Percentiles rank a stretch among this genome's conserved stretches.
phyloP scores from a whole-genome alignment of 2,888 invertebrate species.

The Campoplex capitator region DNA sequence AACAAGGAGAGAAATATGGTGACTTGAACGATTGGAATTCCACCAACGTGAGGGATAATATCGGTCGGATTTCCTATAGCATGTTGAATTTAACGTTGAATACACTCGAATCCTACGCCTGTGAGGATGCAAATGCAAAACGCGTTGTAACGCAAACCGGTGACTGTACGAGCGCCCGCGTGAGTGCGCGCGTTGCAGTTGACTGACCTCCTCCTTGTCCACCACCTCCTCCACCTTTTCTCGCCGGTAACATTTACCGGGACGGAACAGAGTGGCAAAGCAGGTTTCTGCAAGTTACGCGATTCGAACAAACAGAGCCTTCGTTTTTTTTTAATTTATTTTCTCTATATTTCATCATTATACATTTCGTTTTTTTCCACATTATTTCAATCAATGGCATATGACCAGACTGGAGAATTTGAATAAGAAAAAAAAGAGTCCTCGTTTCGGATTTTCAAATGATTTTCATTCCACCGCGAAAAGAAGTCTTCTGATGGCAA shows the following conservation, averaged over 20 bases:
- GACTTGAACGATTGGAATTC: conserved; percentile 42
- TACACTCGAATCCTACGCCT: conserved; percentile 65
- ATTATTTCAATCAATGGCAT: too few species aligned
- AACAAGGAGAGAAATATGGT: conserved; percentile 20
- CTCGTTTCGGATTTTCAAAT: too few species aligned
- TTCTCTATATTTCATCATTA: background rate
- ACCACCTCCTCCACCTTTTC: conserved; percentile 27
- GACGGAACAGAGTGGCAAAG: conserved; percentile 64
- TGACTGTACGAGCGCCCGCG: conserved; percentile 52
- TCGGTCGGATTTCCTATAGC: conserved; percentile 17
- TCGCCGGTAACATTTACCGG: conserved; percentile 52
- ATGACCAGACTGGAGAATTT: background rate
- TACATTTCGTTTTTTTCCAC: background rate
- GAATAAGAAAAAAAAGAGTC: background rate
- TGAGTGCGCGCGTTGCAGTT: conserved; percentile 76
- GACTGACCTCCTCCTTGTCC: conserved; percentile 75
- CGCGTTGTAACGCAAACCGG: conserved; percentile 61
- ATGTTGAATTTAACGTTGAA: conserved; percentile 24
- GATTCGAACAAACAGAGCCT: background rate
- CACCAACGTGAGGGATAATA: conserved; percentile 15
- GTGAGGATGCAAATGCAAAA: conserved; percentile 71
- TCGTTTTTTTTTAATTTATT: background rate
- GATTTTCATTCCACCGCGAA: too few species aligned
- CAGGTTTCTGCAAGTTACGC: conserved; percentile 63
- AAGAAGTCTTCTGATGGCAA: too few species aligned